Conservation (phyloP, 2,113 vertebrate genomes). For the Nothoprocta pentlandii region DNA sequence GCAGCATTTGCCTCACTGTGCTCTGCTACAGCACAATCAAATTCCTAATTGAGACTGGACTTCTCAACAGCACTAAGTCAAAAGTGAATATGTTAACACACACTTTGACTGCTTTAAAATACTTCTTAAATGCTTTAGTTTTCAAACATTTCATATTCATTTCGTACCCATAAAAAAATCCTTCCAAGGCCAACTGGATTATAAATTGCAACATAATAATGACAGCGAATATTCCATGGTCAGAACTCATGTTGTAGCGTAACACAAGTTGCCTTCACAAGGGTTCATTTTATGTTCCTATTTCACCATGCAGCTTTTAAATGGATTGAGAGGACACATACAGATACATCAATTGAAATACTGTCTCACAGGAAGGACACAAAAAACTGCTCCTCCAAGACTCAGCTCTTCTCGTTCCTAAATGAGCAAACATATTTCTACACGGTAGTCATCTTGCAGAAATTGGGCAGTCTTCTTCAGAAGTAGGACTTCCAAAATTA, state of each 20-base stretch:
- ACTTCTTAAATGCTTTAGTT: not conserved
- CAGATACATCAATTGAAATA: not conserved
- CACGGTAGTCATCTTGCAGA: not conserved
- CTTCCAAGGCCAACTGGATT: not conserved
- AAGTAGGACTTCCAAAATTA: not conserved
- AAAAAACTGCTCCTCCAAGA: not conserved
- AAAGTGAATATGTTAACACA: not conserved
- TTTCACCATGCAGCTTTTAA: not conserved
- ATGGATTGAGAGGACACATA: not conserved
- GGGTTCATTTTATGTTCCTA: not conserved
- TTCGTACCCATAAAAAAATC: not conserved
- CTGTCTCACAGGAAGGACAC: rapidly evolving
- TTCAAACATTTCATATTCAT: not conserved
- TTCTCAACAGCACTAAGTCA: not conserved
- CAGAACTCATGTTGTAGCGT: not conserved
- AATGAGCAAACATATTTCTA: not conserved
- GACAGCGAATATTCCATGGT: not conserved
- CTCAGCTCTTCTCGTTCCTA: not conserved
- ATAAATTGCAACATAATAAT: not conserved
- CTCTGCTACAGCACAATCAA: not conserved
- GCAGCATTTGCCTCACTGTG: not conserved
- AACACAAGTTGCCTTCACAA: not conserved
- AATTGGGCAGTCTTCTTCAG: not conserved
- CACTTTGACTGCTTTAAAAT: not conserved
- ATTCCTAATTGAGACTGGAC: not conserved